Conservation (phyloP, 2,113 vertebrate genomes). For the Takifugu bimaculatus region DNA sequence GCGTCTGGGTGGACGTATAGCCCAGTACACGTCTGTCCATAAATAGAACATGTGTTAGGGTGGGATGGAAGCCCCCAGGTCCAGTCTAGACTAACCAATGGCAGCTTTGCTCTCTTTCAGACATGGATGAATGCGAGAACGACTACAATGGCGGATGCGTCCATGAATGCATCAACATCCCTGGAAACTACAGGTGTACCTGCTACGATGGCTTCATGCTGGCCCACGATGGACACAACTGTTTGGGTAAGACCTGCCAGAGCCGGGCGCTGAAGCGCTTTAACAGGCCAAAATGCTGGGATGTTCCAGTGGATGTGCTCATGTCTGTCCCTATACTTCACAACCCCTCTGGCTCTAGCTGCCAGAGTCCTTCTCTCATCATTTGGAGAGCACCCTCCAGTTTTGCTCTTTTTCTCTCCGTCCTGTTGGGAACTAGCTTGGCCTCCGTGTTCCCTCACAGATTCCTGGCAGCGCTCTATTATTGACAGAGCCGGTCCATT, state of each 20-base stretch:
- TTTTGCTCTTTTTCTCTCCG: conserved; percentile 22
- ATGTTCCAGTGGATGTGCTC: conserved; percentile 4
- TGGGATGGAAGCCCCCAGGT: no score
- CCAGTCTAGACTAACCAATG: not conserved
- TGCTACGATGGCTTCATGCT: conserved; percentile 98
- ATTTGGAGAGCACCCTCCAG: conserved; percentile 36
- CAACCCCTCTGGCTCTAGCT: conserved; percentile 22
- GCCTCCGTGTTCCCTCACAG: conserved; percentile 48
- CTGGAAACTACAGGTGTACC: conserved; percentile 95
- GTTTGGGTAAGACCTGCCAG: conserved; percentile 81
- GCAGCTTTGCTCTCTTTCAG: conserved; percentile 67
- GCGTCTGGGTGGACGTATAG: no score
- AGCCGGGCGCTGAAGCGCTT: no score
- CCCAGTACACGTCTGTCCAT: no score
- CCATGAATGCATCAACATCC: conserved; percentile 97
- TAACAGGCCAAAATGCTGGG: not conserved
- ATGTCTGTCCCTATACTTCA: conserved; percentile 2
- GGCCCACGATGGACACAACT: conserved; percentile 95
- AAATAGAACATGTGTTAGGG: no score
- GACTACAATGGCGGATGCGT: conserved; percentile 97
- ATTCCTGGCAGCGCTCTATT: conserved; percentile 39
- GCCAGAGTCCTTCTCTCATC: conserved; percentile 44
- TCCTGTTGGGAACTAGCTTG: conserved; percentile 11
- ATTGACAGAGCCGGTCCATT: conserved; percentile 48
- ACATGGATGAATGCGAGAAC: conserved; percentile 96